phyloP scores from a whole-genome alignment of 1,140 invertebrate genomes.

The Xylocopa sonorina region DNA sequence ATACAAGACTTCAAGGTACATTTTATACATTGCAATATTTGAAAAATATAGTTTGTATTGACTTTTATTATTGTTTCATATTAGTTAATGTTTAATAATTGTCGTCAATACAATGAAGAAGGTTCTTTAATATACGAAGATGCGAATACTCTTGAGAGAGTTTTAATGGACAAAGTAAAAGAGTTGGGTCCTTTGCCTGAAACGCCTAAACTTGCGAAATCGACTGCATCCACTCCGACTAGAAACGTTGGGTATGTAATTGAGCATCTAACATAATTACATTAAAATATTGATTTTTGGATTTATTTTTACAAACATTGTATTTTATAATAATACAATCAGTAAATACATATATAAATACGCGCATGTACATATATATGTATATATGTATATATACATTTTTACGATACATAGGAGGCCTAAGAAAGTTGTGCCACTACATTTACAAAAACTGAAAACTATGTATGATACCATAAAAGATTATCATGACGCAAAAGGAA shows the following conservation, averaged over 20 bases:
- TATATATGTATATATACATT: background rate
- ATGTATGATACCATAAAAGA: constrained; percentile 95
- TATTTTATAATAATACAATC: background rate
- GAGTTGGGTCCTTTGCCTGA: constrained; percentile 85
- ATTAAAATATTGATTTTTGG: background rate
- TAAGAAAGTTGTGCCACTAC: constrained; percentile 83
- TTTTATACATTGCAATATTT: background rate
- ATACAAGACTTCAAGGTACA: constrained; percentile 87
- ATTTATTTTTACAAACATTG: background rate
- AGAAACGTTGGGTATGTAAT: constrained; percentile 76
- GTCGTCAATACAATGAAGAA: constrained; percentile 97
- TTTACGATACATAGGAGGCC: constrained; percentile 73
- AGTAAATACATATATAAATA: background rate
- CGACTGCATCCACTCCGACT: constrained; percentile 74
- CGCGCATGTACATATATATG: background rate
- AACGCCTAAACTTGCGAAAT: constrained; percentile 67
- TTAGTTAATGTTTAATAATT: constrained; percentile 97
- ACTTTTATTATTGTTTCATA: constrained; percentile 71
- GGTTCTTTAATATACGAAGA: constrained; percentile 97
- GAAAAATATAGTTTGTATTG: constrained; percentile 6
- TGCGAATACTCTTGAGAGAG: constrained; percentile 93
- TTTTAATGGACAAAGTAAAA: constrained; percentile 92
- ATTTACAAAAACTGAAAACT: constrained; percentile 91
- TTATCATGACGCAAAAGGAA: constrained; percentile 92
- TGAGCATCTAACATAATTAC: background rate